These are phyloP conservation scores for Rhinichthys klamathensis DNA, from an alignment of 2,113 vertebrate genomes.

Conservation along the genomic window DNA sequence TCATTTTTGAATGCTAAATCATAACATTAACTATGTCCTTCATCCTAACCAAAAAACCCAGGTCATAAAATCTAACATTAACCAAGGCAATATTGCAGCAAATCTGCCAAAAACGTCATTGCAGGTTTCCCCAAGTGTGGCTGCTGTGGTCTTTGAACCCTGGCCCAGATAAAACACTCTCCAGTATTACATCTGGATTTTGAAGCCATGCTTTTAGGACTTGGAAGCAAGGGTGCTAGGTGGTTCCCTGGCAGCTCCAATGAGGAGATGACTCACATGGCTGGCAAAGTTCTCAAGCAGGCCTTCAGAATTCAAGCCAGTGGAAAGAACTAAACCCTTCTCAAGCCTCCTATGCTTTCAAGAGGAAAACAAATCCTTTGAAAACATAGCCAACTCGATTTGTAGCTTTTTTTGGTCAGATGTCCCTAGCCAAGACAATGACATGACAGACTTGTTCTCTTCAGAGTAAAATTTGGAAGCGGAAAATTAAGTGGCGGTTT, in stretches of 20 bases:
- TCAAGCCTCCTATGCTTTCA: slow-evolving; percentile 17
- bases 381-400: slow-evolving; percentile 49
- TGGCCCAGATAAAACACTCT: slow-evolving; percentile 26
- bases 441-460: slow-evolving; percentile 14
- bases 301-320: slow-evolving; percentile 41
- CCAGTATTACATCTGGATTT: slow-evolving; percentile 35
- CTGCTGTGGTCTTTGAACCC: slow-evolving; percentile 27
- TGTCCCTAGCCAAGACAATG: slow-evolving; percentile 17
- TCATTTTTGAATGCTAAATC: background rate
- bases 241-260: slow-evolving; percentile 17
- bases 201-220: slow-evolving; percentile 25
- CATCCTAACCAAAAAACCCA: slow-evolving; percentile 19
- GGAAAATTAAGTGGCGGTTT: slow-evolving; percentile 13
- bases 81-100: slow-evolving; percentile 20
- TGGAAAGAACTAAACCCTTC: slow-evolving; percentile 45
- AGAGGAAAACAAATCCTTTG: slow-evolving; percentile 32
- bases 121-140: background rate
- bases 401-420: slow-evolving; percentile 32
- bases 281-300: slow-evolving; percentile 48
- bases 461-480: slow-evolving; percentile 21
- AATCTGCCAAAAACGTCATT: slow-evolving; percentile 15
- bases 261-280: slow-evolving; percentile 36
- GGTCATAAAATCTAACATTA: slow-evolving; percentile 31
- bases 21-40: slow-evolving; percentile 4
- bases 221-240: slow-evolving; percentile 46